Conservation (phyloP, 1,140 invertebrate genomes). For the Drosophila sechellia region DNA sequence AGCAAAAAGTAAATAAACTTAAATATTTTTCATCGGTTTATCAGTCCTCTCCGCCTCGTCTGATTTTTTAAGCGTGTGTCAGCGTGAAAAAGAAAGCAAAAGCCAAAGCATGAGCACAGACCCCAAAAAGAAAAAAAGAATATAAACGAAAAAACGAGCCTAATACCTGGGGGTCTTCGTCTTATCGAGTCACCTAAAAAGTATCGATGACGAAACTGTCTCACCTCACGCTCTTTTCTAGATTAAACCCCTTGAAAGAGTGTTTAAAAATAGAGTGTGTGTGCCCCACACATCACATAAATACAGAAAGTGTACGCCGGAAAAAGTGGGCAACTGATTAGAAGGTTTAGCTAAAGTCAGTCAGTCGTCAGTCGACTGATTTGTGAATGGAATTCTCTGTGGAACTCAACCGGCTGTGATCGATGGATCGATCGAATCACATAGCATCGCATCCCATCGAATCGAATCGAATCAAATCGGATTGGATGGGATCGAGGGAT, state of each 20-base stretch:
- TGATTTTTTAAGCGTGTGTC: slow-evolving; percentile 65
- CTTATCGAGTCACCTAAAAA: slow-evolving; percentile 55
- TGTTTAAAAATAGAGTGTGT: slow-evolving; percentile 49
- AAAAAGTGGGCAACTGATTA: slow-evolving; percentile 49
- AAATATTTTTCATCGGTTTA: slow-evolving; percentile 53
- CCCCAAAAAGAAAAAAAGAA: slow-evolving; percentile 6
- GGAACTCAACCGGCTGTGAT: slow-evolving; percentile 19
- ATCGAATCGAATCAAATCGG: not conserved
- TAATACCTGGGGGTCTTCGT: slow-evolving; percentile 29
- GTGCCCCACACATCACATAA: slow-evolving; percentile 21
- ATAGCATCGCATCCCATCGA: too few relatives aligned
- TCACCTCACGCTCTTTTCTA: slow-evolving; percentile 19
- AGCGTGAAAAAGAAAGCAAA: slow-evolving; percentile 69
- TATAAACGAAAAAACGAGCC: not conserved
- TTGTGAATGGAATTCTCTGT: slow-evolving; percentile 75
- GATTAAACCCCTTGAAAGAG: slow-evolving; percentile 33
- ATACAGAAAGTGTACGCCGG: slow-evolving; percentile 13
- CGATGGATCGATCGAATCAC: slow-evolving; percentile 20
- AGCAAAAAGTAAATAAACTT: slow-evolving; percentile 68
- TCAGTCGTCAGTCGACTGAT: slow-evolving; percentile 54
- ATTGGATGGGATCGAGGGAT: slow-evolving; percentile 24
- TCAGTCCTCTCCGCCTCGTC: slow-evolving; percentile 27
- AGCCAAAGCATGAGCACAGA: slow-evolving; percentile 55
- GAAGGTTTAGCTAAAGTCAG: slow-evolving; percentile 53
- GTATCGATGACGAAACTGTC: slow-evolving; percentile 67